Conservation (phyloP, 1,140 invertebrate genomes). For the Drosophila dunni region DNA sequence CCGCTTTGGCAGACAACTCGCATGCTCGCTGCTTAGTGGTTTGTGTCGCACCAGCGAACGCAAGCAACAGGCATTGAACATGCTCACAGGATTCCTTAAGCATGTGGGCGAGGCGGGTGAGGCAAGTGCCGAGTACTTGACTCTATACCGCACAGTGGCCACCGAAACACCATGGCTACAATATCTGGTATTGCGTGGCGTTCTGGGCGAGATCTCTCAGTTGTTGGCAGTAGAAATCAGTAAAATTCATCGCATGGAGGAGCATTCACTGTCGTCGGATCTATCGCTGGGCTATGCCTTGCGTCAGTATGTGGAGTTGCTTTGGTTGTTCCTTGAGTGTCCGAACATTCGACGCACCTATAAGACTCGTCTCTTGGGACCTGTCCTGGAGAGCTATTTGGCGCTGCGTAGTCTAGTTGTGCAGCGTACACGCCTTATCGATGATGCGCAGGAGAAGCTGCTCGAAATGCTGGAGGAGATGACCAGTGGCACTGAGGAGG, state of each 20-base stretch:
- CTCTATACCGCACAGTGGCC: constrained; percentile 93
- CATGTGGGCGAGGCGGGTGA: constrained; percentile 94
- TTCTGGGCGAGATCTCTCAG: constrained; percentile 93
- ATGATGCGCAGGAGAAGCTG: constrained; percentile 98
- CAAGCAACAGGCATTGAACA: constrained; percentile 89
- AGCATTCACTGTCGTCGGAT: constrained; percentile 96
- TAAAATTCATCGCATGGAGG: constrained; percentile 93
- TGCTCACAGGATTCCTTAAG: constrained; percentile 94
- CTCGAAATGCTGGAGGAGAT: constrained; percentile 98
- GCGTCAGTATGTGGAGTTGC: constrained; percentile 93
- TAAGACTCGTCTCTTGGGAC: constrained; percentile 95
- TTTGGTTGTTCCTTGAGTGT: constrained; percentile 94
- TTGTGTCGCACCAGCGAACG: constrained; percentile 87
- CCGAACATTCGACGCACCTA: constrained; percentile 93
- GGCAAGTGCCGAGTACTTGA: constrained; percentile 95
- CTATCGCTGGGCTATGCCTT: constrained; percentile 96
- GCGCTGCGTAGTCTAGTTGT: constrained; percentile 95
- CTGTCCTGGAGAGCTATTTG: constrained; percentile 96
- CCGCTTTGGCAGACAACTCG: constrained; percentile 93
- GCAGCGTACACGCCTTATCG: constrained; percentile 96
- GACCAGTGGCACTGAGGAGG: constrained; percentile 97
- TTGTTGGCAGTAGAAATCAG: constrained; percentile 95
- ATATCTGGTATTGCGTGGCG: constrained; percentile 94
- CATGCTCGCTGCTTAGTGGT: constrained; percentile 94
- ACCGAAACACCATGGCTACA: constrained; percentile 95